These are phyloP conservation scores for Apostichopus leukothele DNA, from an alignment of 53 echinoderm and acorn worm genomes.

Conservation along the genomic window DNA sequence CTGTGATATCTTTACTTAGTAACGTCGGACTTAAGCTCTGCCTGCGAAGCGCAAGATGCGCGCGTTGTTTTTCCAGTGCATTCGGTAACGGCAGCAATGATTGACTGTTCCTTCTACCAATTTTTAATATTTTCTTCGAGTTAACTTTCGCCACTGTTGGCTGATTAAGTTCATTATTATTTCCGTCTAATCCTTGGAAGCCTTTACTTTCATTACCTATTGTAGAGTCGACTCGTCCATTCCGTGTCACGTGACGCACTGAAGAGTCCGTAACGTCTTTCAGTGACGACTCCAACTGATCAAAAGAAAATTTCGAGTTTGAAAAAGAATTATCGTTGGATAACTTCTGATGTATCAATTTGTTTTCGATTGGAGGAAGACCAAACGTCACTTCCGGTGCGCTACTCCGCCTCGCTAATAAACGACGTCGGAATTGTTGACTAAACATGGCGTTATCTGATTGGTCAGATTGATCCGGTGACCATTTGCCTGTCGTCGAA, in stretches of 20 bases:
- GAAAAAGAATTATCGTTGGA: too few species aligned
- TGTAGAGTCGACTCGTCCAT: neutral
- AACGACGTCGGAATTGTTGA: slow-evolving; percentile 6
- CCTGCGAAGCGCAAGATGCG: neutral
- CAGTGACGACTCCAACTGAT: neutral
- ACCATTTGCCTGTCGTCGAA: slow-evolving; percentile 4
- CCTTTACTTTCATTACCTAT: neutral
- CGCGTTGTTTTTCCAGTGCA: neutral
- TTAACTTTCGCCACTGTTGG: neutral
- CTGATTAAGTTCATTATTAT: neutral
- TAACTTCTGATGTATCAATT: neutral
- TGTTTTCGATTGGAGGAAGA: slow-evolving; percentile 24
- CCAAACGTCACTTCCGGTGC: slow-evolving; percentile 13
- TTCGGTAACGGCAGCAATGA: neutral
- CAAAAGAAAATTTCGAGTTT: neutral
- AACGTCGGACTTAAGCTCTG: neutral
- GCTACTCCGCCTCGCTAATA: slow-evolving; percentile 9
- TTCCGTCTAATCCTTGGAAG: neutral
- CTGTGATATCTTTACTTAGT: neutral
- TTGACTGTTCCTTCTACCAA: neutral
- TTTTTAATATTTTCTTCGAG: neutral
- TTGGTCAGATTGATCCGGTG: slow-evolving; percentile 1
- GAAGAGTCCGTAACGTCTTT: neutral
- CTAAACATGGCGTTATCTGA: neutral
- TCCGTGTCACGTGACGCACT: neutral